Percentiles rank a stretch among this genome's conserved stretches.
Evolutionary conservation across 2,113 vertebrate genomes (phyloP).

Genomic region (Thalassoma bifasciatum): DNA sequence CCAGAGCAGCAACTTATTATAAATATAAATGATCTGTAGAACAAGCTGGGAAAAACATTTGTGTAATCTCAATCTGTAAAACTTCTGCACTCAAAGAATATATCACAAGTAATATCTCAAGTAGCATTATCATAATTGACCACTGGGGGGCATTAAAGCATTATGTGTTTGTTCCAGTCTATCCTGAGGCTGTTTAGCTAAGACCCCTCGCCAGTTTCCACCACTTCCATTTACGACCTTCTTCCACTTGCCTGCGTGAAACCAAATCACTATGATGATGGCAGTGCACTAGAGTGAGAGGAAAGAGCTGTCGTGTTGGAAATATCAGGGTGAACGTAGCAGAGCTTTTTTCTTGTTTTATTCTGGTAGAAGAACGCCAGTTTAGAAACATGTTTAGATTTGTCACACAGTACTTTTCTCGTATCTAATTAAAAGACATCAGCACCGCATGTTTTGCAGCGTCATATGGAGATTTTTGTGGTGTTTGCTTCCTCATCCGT

Average conservation of each 20-base stretch:
- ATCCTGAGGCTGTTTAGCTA: slow-evolving; percentile 33
- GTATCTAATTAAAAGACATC: background rate
- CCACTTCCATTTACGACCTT: slow-evolving; percentile 47
- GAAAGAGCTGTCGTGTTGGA: slow-evolving; percentile 19
- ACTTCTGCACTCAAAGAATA: background rate
- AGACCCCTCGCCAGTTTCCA: slow-evolving; percentile 42
- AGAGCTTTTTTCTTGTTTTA: background rate
- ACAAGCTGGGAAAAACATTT: too few relatives aligned
- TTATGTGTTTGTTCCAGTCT: slow-evolving; percentile 10
- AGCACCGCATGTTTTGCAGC: background rate
- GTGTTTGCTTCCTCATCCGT: background rate
- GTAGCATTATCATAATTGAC: background rate
- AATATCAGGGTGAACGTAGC: background rate
- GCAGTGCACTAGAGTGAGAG: slow-evolving; percentile 14
- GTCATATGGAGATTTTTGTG: background rate
- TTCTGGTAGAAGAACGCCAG: background rate
- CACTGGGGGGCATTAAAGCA: slow-evolving; percentile 71
- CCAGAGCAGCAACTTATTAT: too few relatives aligned
- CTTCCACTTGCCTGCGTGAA: slow-evolving; percentile 43
- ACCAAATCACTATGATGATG: slow-evolving; percentile 50
- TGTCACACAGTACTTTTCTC: background rate
- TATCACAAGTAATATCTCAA: too few relatives aligned
- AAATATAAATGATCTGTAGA: too few relatives aligned
- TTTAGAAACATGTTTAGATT: background rate
- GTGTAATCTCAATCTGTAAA: background rate